These are phyloP conservation scores for Scalopus aquaticus DNA, from an alignment of 2,113 vertebrate genomes.

Conservation along the genomic window DNA sequence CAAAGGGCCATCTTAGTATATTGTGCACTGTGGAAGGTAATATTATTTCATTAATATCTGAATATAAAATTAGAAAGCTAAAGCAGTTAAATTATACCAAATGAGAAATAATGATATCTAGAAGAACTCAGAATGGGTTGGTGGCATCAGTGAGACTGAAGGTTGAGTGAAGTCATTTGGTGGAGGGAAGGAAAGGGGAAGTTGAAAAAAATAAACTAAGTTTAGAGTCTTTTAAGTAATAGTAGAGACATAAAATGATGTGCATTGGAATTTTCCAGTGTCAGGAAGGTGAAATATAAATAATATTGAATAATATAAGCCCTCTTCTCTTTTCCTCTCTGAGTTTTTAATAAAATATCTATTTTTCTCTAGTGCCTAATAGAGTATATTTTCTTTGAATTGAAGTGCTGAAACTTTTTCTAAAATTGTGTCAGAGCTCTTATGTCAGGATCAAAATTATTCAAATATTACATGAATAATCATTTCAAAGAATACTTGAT, in stretches of 20 bases:
- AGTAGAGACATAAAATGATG: not conserved
- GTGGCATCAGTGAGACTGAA: not conserved
- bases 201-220: not conserved
- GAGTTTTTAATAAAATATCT: constrained; percentile 1
- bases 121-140: not conserved
- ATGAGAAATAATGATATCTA: not conserved
- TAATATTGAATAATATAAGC: not conserved
- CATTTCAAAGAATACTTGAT: not conserved
- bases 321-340: not conserved
- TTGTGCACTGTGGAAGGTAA: not conserved
- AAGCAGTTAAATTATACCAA: not conserved
- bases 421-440: not conserved
- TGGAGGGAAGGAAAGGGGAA: not conserved
- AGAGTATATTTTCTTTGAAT: not conserved
- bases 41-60: not conserved
- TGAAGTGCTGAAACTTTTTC: not conserved
- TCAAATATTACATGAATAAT: not conserved
- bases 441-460: not conserved
- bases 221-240: not conserved
- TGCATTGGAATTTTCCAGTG: not conserved
- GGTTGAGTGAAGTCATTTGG: not conserved
- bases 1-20: not conserved
- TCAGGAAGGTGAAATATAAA: not conserved
- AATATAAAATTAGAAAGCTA: not conserved
- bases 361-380: not conserved